A percentile compares a stretch with the other conserved stretches of the same genome.
phyloP scores from a whole-genome alignment of 2,797 vertebrate species.

The Synanceia verrucosa region DNA sequence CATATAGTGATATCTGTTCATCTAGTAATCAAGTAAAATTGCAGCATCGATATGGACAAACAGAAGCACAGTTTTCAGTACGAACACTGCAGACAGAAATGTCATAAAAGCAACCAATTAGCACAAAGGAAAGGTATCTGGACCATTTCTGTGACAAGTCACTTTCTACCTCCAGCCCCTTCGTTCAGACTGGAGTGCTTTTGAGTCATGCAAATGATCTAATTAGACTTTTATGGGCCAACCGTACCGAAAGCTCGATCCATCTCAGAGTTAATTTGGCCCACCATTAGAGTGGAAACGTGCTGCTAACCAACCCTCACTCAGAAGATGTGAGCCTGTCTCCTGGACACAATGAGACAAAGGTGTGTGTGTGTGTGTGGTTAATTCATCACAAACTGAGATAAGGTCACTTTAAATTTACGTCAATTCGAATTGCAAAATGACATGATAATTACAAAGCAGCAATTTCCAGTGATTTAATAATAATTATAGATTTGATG shows the following conservation, averaged over 20 bases:
- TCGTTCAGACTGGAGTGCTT: slow-evolving; percentile 9
- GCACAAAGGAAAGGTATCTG: background rate
- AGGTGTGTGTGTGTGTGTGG: too few relatives aligned
- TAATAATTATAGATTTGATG: slow-evolving; percentile 14
- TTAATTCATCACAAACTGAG: too few relatives aligned
- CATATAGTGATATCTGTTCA: background rate
- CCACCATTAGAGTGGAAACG: slow-evolving; percentile 47
- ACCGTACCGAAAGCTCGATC: slow-evolving; percentile 34
- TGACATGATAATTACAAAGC: slow-evolving; percentile 13
- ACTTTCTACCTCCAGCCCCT: slow-evolving; percentile 11
- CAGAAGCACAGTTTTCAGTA: background rate
- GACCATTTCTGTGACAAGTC: background rate
- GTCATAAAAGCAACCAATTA: slow-evolving; percentile 6
- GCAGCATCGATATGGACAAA: background rate
- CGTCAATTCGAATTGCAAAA: slow-evolving; percentile 16
- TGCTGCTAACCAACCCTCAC: slow-evolving; percentile 35
- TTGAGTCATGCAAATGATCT: slow-evolving; percentile 58
- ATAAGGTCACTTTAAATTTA: slow-evolving; percentile 29
- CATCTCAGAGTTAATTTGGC: slow-evolving; percentile 56
- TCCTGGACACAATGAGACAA: slow-evolving; percentile 16
- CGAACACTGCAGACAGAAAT: background rate
- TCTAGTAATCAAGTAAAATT: background rate
- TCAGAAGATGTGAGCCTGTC: slow-evolving; percentile 32
- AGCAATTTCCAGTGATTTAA: slow-evolving; percentile 12
- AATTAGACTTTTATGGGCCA: slow-evolving; percentile 51